These are phyloP conservation scores for Yponomeuta malinellus DNA, from an alignment of 2,888 invertebrate genomes.

Conservation along the genomic window DNA sequence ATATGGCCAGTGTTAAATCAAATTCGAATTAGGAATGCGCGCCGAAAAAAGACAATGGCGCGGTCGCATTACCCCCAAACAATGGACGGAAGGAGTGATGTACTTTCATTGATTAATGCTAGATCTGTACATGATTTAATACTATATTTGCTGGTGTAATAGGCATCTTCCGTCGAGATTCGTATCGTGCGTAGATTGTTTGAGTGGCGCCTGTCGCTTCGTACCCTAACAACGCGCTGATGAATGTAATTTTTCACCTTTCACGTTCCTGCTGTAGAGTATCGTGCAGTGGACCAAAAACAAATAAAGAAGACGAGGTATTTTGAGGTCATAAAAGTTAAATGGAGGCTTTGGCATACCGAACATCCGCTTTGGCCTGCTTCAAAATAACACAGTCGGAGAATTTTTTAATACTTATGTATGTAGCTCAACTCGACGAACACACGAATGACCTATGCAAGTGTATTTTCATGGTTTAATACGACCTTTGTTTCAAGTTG, in stretches of 20 bases:
- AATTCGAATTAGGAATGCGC: conserved; percentile 33
- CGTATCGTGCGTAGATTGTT: conserved; percentile 29
- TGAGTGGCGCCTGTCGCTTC: conserved; percentile 34
- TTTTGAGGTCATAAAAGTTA: not conserved
- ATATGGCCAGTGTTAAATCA: conserved; percentile 24
- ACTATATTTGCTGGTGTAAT: conserved; percentile 46
- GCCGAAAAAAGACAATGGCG: conserved; percentile 41
- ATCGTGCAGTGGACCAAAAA: conserved; percentile 1
- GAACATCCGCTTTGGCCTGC: not conserved
- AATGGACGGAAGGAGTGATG: conserved; percentile 56
- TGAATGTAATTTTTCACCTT: conserved; percentile 36
- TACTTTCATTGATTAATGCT: conserved; percentile 56
- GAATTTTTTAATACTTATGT: not conserved
- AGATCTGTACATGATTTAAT: conserved; percentile 42
- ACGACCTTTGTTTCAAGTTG: conserved; percentile 16
- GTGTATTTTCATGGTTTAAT: conserved; percentile 1
- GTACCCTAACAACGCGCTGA: conserved; percentile 31
- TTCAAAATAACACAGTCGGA: not conserved
- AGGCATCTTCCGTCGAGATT: conserved; percentile 41
- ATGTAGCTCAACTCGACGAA: not conserved
- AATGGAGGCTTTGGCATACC: not conserved
- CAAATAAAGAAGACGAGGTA: not conserved
- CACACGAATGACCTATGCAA: not conserved
- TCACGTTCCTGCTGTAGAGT: conserved; percentile 24
- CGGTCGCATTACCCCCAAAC: conserved; percentile 37